phyloP scores from a whole-genome alignment of 1,140 invertebrate species.

The Arctopsyche grandis region DNA sequence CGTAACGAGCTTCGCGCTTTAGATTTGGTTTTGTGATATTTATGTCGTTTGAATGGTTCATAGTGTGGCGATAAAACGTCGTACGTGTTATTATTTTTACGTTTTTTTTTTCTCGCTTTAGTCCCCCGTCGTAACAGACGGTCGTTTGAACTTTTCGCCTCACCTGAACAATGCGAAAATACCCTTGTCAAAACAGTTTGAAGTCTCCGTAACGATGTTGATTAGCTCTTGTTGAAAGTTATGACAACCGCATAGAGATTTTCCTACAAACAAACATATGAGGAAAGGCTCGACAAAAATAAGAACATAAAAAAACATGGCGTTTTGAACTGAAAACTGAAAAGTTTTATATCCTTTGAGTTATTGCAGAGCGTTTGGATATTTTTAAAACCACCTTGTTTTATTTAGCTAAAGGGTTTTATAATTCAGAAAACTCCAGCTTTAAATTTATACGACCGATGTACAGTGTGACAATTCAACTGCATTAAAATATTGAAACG shows the following conservation, averaged over 20 bases:
- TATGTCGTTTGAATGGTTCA: not conserved
- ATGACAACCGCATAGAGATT: slow-evolving; percentile 17
- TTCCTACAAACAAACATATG: slow-evolving; percentile 7
- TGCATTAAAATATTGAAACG: too few relatives aligned
- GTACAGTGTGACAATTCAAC: too few relatives aligned
- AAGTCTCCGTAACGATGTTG: slow-evolving; percentile 29
- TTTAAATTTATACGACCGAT: too few relatives aligned
- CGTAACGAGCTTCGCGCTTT: not conserved
- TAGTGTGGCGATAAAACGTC: not conserved
- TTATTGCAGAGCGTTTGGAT: too few relatives aligned
- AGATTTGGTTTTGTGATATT: not conserved
- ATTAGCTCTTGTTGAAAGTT: slow-evolving; percentile 28
- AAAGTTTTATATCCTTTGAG: too few relatives aligned
- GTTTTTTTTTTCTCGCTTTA: not conserved
- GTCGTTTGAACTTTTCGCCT: slow-evolving; percentile 30
- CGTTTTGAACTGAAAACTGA: too few relatives aligned
- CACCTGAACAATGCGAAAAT: slow-evolving; percentile 29
- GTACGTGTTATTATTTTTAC: not conserved
- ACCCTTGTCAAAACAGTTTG: slow-evolving; percentile 37
- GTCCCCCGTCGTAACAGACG: not conserved
- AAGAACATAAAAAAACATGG: too few relatives aligned
- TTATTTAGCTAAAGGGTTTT: too few relatives aligned
- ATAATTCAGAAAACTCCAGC: too few relatives aligned
- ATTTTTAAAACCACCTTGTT: too few relatives aligned
- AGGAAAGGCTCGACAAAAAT: too few relatives aligned